Base-by-base conservation (phyloP, 2,888 invertebrate genomes). In the Apodemia duryi region DNA sequence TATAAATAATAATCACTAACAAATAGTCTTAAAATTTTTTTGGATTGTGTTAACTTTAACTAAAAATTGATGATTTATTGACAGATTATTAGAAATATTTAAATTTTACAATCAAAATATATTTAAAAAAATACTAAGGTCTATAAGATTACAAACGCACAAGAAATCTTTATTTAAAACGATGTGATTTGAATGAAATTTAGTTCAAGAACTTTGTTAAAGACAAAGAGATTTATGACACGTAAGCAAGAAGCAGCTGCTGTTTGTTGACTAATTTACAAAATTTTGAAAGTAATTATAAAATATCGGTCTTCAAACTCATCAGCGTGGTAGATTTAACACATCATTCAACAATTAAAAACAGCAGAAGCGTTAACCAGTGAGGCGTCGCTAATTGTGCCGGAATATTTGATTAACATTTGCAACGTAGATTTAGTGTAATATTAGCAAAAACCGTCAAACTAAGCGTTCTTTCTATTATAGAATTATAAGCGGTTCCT, bases 311-410 rank as follows among this genome's bases (percentile, higher is more conserved):
- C 57, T 35, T 60, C 57, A 11, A 60, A 32, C 32, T 60, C 57
- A 32, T 60, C 57, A 60, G 57, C 57, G 57, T 35, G 57, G 57
- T 60, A 60, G 57, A 60, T 60, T 60, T 60, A 60, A 60, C 57
- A 60, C 57, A 60, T 60, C 57, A 60, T 60, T 35, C 57, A 32
- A 32, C 57, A 60, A 60, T 60, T 60, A 60, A 60, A 60, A 60
- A 60, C 35, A 60, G 35, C 35, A 60, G 57, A 60, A 60, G 35
- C 57, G 35, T 60, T 60, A 35, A 60, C 57, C 57, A 60, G 57
- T 60, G 57, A 35, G 57, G 57, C 57, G 35, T 35, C 32, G 6
- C 57, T 60, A 60, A 60, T 60, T 60, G 57, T 60, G 35, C 2
- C 35, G 32, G 35, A 13, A 7, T 11, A 35, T 60, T 11, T 6